A percentile compares a stretch with the other conserved stretches of the same genome.
These are phyloP conservation scores for Biston stratarius DNA, from an alignment of 2,888 invertebrate species.

Conservation along the genomic window DNA sequence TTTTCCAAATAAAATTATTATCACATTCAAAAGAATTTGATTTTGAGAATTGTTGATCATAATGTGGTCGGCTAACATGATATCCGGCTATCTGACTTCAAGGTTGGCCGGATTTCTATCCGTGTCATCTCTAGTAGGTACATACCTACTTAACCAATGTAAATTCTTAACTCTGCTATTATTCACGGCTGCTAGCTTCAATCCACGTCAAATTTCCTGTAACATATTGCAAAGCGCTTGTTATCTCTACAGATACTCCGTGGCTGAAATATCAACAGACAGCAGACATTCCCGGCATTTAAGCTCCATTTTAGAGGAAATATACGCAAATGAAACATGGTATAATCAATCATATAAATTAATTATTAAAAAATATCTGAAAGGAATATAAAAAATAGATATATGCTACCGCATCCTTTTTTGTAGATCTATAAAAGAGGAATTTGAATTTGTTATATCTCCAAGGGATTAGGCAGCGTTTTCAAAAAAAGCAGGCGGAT, in stretches of 20 bases:
- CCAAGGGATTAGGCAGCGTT: too few relatives aligned
- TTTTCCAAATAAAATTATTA: too few relatives aligned
- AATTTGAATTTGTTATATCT: too few relatives aligned
- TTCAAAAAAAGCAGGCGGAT: too few relatives aligned
- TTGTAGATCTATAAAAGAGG: too few relatives aligned
- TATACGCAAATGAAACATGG: background rate
- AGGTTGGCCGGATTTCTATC: too few relatives aligned
- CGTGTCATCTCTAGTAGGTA: too few relatives aligned
- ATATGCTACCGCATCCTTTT: too few relatives aligned
- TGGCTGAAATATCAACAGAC: background rate
- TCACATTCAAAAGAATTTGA: too few relatives aligned
- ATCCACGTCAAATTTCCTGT: background rate
- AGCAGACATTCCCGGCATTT: background rate
- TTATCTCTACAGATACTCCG: background rate
- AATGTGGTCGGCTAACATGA: too few relatives aligned
- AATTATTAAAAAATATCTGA: background rate
- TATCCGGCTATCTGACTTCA: too few relatives aligned
- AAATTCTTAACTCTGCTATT: background rate
- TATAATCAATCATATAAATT: background rate
- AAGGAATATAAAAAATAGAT: background rate
- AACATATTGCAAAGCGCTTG: background rate
- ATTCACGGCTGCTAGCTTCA: background rate
- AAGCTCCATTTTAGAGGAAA: background rate
- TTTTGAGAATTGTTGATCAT: too few relatives aligned
- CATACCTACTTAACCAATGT: background rate